phyloP scores from a whole-genome alignment of 2,888 invertebrate species.

The Seira ritae region DNA sequence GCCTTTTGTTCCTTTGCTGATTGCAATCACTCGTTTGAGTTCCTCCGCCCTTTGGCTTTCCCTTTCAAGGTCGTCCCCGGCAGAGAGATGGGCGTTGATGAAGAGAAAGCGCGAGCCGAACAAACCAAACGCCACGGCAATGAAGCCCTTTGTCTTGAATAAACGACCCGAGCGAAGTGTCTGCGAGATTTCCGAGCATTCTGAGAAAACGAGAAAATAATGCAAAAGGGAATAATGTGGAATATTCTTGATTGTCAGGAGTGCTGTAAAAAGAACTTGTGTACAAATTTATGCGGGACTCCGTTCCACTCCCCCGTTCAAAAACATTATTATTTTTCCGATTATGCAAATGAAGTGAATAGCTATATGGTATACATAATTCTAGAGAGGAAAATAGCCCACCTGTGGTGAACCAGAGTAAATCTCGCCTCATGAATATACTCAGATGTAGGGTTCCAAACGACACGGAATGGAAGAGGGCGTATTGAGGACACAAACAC shows the following conservation, averaged over 20 bases:
- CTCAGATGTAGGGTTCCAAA: constrained; percentile 93
- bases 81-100: constrained; percentile 95
- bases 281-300: too few relatives aligned
- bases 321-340: too few relatives aligned
- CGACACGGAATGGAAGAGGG: constrained; percentile 89
- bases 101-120: constrained; percentile 98
- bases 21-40: constrained; percentile 54
- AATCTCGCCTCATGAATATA: constrained; percentile 91
- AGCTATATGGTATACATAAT: background rate
- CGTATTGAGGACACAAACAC: constrained; percentile 94
- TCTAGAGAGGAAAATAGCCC: background rate
- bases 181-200: constrained; percentile 90
- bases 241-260: too few relatives aligned
- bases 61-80: constrained; percentile 75
- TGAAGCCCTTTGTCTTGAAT: constrained; percentile 92
- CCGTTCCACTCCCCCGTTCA: too few relatives aligned
- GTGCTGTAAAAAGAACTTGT: too few relatives aligned
- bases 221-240: too few relatives aligned
- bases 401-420: constrained; percentile 96
- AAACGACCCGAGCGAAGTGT: constrained; percentile 93
- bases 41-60: constrained; percentile 70
- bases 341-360: background rate
- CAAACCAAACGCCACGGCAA: constrained; percentile 92
- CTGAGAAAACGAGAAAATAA: constrained; percentile 74
- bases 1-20: constrained; percentile 17